Base-by-base conservation (phyloP, 2,888 invertebrate species). In the Brachycybe producta region DNA sequence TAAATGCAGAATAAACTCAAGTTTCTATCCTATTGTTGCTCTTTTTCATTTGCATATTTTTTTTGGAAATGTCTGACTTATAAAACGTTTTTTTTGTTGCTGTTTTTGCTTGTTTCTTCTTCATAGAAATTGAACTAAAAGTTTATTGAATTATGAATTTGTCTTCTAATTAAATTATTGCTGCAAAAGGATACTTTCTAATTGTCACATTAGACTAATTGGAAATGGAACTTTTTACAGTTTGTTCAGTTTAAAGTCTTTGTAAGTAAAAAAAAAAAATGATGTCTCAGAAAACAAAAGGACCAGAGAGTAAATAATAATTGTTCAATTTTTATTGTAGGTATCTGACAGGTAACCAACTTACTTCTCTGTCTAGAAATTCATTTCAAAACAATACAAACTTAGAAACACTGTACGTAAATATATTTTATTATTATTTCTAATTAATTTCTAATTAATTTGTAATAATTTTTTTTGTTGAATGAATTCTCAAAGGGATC, bases 191-290 rank as follows among this genome's bases (percentile, higher is more conserved):
- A 24, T 48, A 27, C 23, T 48, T 19, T 13, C 27, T 23, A 40
- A 48, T 19, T 28, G 35, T 27, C 13, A 17, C 8, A 48, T 48
- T 17, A 28, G 19, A 48, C 7, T 5, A 24, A 48, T 48, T 36
- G 23, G 36, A 46, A 34, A 36, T 3, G 48, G 48, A 2, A 26
- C 40, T 5, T 28, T 48, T 11, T 5, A 15, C 21, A n/a, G 4
- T 3, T 24, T 48, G 11, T 40, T 5, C 7, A 26, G 26, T 2
- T 27, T 48, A 27, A 17, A 40, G 32, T 28, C 17, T 8, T 40
- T 48, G 48, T 48, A 40, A 48, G 48, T 48, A 34, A 3, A 32
- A 11, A n/a, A 32, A 32, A 32, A n/a, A n/a, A 32, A 32, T 32
- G 32, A 32, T 32, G n/a, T 32, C 32, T 32, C 32, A 11, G n/a